Percentiles rank a stretch among this genome's conserved stretches.
Evolutionary conservation across 2,888 invertebrate species (phyloP).

Genomic region (Nezara viridula): DNA sequence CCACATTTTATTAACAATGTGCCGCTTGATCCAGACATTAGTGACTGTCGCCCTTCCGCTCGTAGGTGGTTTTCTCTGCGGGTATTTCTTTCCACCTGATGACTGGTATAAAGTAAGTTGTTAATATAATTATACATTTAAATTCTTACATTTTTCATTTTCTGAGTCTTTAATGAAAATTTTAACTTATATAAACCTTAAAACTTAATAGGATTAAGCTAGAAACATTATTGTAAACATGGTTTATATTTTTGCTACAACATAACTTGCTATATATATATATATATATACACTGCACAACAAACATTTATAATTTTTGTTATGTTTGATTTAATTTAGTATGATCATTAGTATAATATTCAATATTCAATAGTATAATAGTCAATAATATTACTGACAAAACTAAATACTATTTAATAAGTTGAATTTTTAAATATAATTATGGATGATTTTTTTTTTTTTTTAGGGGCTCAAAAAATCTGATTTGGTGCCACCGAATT

Average conservation of each 20-base stretch:
- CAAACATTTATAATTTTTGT: neutral
- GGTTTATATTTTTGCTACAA: neutral
- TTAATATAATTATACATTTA: neutral
- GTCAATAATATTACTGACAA: neutral
- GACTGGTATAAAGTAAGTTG: neutral
- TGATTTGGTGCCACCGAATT: slow-evolving; percentile 83
- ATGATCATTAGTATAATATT: no score
- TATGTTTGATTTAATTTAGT: neutral
- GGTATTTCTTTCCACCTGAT: neutral
- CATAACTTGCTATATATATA: no score
- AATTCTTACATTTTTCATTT: neutral
- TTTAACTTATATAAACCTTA: neutral
- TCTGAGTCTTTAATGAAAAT: neutral
- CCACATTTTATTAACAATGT: neutral
- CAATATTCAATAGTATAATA: no score
- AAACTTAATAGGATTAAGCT: neutral
- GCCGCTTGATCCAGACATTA: neutral
- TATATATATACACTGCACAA: no score
- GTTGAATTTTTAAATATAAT: neutral
- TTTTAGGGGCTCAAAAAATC: slow-evolving; percentile 79
- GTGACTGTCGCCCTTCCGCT: neutral
- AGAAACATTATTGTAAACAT: neutral
- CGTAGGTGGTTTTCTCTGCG: neutral
- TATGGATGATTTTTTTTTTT: neutral
- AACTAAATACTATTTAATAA: neutral